Base-by-base conservation (phyloP, 2,888 invertebrate species). In the Anarsia innoxiella region DNA sequence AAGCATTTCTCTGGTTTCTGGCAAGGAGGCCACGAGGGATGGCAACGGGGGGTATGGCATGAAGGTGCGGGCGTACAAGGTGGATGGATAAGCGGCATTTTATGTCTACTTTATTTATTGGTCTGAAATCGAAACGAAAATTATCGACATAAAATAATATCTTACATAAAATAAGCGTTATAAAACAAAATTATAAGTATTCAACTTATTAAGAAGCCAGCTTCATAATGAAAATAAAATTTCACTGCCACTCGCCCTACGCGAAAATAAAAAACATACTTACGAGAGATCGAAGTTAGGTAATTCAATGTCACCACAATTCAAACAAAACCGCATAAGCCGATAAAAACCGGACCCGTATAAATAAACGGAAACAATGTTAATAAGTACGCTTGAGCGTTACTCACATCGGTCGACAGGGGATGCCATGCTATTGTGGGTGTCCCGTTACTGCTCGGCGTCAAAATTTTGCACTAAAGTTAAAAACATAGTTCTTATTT, bases 41-140 rank as follows among this genome's bases (percentile, higher is more conserved):
- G 80, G 47, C 83, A 83, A 38, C 78, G 68, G 23, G 66, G 39
- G 6, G 74, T 72, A 13, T 56, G 49, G 55, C 83, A 82, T 1
- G 80, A 75, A 15, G 82, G 64, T 3, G 67, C 54, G 2, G 82
- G 80, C 11, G 73, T 75, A 53, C 83, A 83, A 25, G 83, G 74
- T 30, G 82, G 82, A 46, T 79, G 79, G 43, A 66, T 58, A 41
- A 19, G 19, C 19, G 19, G 3, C 19, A 19, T 19, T 19, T 19
- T 8, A 19, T 3, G 19, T 5, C 19, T 19, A 19, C 19, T 19
- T 3, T n/a, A n/a, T n/a, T n/a, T n/a, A n/a, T n/a, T n/a, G n/a
- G n/a, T n/a, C n/a, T n/a, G n/a, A n/a, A n/a, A n/a, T n/a, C n/a
- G n/a, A n/a, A n/a, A n/a, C n/a, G n/a, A n/a, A n/a, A n/a, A n/a